Percentiles rank a stretch among this genome's conserved stretches.
Evolutionary conservation across 2,797 vertebrate species (phyloP).

Genomic region (Enteromius viviparus): DNA sequence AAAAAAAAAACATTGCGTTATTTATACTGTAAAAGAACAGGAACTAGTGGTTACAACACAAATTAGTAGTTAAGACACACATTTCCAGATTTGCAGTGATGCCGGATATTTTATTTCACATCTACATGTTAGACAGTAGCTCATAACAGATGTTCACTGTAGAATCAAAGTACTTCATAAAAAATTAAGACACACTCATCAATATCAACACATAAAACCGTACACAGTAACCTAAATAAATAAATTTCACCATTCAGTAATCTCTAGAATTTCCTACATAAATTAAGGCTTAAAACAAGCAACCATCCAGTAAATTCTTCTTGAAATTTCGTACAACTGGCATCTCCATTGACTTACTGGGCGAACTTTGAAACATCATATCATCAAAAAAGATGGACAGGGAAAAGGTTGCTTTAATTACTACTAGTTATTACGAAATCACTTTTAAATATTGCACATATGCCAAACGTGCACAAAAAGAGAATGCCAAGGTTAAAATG

Average conservation of each 20-base stretch:
- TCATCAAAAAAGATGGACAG: slow-evolving; percentile 5
- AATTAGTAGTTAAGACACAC: slow-evolving; percentile 43
- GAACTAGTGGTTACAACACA: background rate
- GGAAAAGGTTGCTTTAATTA: slow-evolving; percentile 12
- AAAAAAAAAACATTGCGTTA: background rate
- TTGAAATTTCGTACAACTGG: slow-evolving; percentile 15
- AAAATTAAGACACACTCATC: slow-evolving; percentile 78
- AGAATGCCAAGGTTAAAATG: slow-evolving; percentile 5
- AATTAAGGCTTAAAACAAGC: slow-evolving; percentile 77
- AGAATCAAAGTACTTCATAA: slow-evolving; percentile 80
- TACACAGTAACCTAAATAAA: slow-evolving; percentile 83
- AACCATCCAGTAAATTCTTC: slow-evolving; percentile 23
- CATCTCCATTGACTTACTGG: slow-evolving; percentile 8
- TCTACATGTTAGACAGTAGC: slow-evolving; percentile 88
- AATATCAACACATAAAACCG: slow-evolving; percentile 78
- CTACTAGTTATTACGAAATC: slow-evolving; percentile 7
- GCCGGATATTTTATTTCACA: slow-evolving; percentile 82
- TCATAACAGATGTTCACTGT: slow-evolving; percentile 86
- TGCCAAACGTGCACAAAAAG: slow-evolving; percentile 20
- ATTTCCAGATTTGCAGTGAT: slow-evolving; percentile 77
- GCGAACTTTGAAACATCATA: slow-evolving; percentile 2
- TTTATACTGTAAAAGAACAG: background rate
- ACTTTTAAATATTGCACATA: slow-evolving; percentile 45
- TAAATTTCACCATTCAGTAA: slow-evolving; percentile 62
- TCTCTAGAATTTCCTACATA: slow-evolving; percentile 66